Evolutionary conservation across 2,797 vertebrate genomes (phyloP).

Genomic region (Coluber constrictor): DNA sequence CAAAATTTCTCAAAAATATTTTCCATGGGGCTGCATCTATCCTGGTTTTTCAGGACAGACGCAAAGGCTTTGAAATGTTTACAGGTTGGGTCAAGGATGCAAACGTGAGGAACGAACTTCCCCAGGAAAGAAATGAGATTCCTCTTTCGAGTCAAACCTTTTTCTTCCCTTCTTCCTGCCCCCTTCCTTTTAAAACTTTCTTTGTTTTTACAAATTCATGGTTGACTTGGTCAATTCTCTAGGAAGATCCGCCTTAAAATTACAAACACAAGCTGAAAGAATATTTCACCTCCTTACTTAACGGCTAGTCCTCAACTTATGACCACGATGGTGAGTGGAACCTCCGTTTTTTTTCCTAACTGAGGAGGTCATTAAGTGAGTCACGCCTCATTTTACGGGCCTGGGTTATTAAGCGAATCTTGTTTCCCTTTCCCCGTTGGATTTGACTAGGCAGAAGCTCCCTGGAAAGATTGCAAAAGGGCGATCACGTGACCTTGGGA

Average conservation of each 20-base stretch:
- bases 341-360: too few species aligned
- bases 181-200: background rate
- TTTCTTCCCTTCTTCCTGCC: background rate
- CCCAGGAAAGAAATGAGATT: too few species aligned
- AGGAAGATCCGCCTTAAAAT: background rate
- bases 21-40: background rate
- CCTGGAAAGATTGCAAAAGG: too few species aligned
- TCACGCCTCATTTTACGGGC: too few species aligned
- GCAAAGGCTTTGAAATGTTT: background rate
- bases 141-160: background rate
- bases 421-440: too few species aligned
- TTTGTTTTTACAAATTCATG: background rate
- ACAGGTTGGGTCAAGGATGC: background rate
- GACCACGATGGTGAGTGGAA: too few species aligned
- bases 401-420: too few species aligned
- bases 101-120: background rate
- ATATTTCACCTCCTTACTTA: background rate
- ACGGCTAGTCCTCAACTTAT: too few species aligned
- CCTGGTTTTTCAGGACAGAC: background rate
- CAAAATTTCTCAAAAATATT: background rate
- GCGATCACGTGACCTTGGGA: too few species aligned
- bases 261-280: too few species aligned
- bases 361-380: too few species aligned
- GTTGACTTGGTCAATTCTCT: background rate
- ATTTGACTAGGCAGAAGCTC: too few species aligned